phyloP scores from a whole-genome alignment of 1,140 invertebrate genomes.

The Arion vulgaris region DNA sequence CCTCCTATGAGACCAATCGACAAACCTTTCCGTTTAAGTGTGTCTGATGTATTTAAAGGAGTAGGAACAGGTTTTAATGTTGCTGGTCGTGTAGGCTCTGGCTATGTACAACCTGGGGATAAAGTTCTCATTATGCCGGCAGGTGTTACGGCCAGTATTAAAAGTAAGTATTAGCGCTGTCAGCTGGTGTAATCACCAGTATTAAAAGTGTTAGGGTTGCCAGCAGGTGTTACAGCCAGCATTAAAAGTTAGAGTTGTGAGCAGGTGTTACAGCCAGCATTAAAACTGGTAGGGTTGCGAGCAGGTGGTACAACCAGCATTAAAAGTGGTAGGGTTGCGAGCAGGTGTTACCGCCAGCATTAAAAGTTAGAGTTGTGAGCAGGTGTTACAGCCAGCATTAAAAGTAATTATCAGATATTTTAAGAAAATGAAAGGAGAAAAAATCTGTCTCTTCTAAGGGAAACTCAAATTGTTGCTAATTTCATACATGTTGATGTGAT shows the following conservation, averaged over 20 bases:
- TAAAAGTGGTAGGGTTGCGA: too few relatives aligned
- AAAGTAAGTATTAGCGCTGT: slow-evolving; percentile 65
- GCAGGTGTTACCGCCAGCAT: slow-evolving; percentile 71
- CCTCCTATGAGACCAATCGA: slow-evolving; percentile 83
- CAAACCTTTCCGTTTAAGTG: slow-evolving; percentile 88
- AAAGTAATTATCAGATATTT: too few relatives aligned
- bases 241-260: slow-evolving; percentile 67
- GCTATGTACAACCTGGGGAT: slow-evolving; percentile 87
- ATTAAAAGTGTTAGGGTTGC: too few relatives aligned
- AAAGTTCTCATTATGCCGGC: slow-evolving; percentile 90
- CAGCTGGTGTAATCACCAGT: too few relatives aligned
- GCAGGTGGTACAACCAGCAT: too few relatives aligned
- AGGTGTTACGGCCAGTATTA: slow-evolving; percentile 65
- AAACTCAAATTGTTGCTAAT: too few relatives aligned
- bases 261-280: slow-evolving; percentile 70
- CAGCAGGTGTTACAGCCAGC: slow-evolving; percentile 74
- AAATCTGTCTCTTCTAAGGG: too few relatives aligned
- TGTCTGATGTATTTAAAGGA: slow-evolving; percentile 96
- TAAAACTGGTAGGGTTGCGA: slow-evolving; percentile 70
- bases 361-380: slow-evolving; percentile 72
- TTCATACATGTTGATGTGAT: too few relatives aligned
- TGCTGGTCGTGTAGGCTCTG: slow-evolving; percentile 91
- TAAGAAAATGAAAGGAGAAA: too few relatives aligned
- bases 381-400: slow-evolving; percentile 64
- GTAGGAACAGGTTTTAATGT: slow-evolving; percentile 85